phyloP scores from a whole-genome alignment of 1,140 invertebrate genomes.

The Lasioglossum baleicum region DNA sequence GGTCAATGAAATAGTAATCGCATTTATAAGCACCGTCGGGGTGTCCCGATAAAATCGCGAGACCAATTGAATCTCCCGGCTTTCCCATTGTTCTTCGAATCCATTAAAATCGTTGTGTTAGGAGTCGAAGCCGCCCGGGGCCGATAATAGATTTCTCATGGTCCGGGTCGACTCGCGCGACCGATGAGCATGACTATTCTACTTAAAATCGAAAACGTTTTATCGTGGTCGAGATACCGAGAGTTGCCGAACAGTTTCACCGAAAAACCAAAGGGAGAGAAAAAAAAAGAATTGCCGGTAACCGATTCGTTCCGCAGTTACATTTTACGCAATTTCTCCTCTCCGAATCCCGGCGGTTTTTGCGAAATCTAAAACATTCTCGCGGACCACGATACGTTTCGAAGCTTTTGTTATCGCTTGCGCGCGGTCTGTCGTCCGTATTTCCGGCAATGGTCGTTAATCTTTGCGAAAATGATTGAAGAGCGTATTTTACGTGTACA shows the following conservation, averaged over 20 bases:
- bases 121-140: background rate
- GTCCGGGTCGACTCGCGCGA: background rate
- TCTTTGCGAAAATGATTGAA: background rate
- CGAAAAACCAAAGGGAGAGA: background rate
- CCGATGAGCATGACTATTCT: background rate
- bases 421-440: too few relatives aligned
- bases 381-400: background rate
- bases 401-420: background rate
- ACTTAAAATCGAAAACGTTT: constrained; percentile 10
- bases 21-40: background rate
- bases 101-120: background rate
- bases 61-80: constrained; percentile 7
- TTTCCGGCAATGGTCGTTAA: background rate
- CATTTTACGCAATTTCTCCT: background rate
- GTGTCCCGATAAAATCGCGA: background rate
- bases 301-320: background rate
- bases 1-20: background rate
- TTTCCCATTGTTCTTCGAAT: constrained; percentile 17
- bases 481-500: too few relatives aligned
- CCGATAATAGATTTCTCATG: constrained; percentile 9
- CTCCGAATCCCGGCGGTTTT: background rate
- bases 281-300: background rate
- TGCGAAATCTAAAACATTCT: background rate
- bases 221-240: too few relatives aligned
- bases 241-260: background rate